These are phyloP conservation scores for Enteromius treurensis DNA, from an alignment of 2,797 vertebrate genomes.

Conservation along the genomic window DNA sequence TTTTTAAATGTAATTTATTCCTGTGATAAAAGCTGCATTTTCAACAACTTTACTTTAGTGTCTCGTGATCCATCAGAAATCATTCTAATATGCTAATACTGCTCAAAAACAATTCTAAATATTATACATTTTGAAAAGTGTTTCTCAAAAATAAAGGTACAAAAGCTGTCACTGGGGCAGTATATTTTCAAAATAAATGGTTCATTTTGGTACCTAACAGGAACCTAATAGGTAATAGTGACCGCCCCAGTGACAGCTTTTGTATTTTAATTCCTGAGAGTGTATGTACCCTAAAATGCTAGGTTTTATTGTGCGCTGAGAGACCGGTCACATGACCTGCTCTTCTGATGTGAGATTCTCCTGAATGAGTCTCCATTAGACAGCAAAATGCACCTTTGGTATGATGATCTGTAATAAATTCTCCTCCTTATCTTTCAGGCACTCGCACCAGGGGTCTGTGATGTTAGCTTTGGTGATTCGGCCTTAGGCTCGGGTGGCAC, in stretches of 20 bases:
- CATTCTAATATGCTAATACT: background rate
- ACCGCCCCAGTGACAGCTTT: too few relatives aligned
- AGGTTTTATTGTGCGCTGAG: constrained; percentile 18
- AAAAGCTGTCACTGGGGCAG: too few relatives aligned
- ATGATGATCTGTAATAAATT: constrained; percentile 58
- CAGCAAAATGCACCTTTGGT: constrained; percentile 63
- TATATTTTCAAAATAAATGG: too few relatives aligned
- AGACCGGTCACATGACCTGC: constrained; percentile 38
- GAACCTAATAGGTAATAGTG: too few relatives aligned
- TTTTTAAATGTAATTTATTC: background rate
- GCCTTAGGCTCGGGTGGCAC: background rate
- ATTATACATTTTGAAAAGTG: background rate
- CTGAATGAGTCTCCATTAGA: constrained; percentile 54
- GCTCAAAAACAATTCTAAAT: background rate
- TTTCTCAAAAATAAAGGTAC: too few relatives aligned
- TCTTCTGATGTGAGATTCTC: constrained; percentile 40
- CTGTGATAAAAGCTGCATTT: background rate
- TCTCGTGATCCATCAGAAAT: background rate
- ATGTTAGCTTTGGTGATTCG: background rate
- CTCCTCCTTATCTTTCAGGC: constrained; percentile 50
- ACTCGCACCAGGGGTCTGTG: constrained; percentile 16
- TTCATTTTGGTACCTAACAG: too few relatives aligned
- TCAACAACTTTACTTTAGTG: background rate
- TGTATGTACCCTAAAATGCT: background rate
- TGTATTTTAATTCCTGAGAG: too few relatives aligned